phyloP scores from a whole-genome alignment of 2,113 vertebrate species.

The Thunnus maccoyii region DNA sequence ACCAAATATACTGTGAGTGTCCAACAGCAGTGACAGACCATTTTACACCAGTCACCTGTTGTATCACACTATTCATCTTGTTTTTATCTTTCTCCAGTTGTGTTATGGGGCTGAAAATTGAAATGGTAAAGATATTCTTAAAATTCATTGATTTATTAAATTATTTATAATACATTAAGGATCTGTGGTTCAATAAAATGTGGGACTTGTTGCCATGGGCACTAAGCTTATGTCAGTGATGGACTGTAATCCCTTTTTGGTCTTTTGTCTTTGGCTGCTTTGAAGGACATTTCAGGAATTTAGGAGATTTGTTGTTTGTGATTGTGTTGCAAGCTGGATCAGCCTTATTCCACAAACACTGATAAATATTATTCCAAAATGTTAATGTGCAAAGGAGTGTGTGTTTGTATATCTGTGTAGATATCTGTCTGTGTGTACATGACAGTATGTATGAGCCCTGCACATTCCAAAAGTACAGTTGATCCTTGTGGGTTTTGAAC shows the following conservation, averaged over 20 bases:
- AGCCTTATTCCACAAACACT: not conserved
- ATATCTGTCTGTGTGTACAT: not conserved
- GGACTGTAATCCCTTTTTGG: slow-evolving; percentile 41
- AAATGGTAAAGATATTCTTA: not conserved
- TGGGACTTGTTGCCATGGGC: slow-evolving; percentile 18
- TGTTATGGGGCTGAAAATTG: not conserved
- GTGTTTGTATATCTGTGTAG: not conserved
- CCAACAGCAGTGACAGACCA: not conserved
- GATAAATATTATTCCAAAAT: not conserved
- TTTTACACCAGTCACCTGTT: not conserved
- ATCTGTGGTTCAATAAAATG: not conserved
- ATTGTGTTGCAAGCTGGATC: slow-evolving; percentile 15
- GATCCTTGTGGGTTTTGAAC: not conserved
- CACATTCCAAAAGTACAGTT: not conserved
- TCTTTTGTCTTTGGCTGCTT: slow-evolving; percentile 33
- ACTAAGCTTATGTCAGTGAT: slow-evolving; percentile 45
- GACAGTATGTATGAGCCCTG: too few species aligned
- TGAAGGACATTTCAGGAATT: slow-evolving; percentile 43
- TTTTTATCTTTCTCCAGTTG: not conserved
- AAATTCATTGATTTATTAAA: slow-evolving; percentile 9
- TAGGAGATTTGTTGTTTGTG: slow-evolving; percentile 9
- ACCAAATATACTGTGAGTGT: not conserved
- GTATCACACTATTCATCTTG: not conserved
- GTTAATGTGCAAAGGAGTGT: not conserved
- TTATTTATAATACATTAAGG: slow-evolving; percentile 12